Conservation (phyloP, 2,113 vertebrate species). For the Sigmodon hispidus region DNA sequence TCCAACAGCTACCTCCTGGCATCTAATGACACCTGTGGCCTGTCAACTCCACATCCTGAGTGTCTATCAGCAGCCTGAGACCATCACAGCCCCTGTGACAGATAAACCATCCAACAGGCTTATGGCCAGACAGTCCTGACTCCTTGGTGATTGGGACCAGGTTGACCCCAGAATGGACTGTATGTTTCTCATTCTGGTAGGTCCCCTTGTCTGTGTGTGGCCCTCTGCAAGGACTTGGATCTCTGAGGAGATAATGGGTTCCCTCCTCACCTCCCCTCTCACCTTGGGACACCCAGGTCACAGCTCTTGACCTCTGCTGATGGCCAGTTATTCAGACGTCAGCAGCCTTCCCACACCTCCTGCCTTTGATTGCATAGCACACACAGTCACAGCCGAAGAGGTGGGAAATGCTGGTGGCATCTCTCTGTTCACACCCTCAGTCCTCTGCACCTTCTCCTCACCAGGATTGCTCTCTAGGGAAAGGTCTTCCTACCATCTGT, state of each 20-base stretch:
- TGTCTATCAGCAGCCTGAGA: conserved; percentile 75
- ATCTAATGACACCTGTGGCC: conserved; percentile 60
- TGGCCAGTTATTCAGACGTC: neutral
- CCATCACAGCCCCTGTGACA: conserved; percentile 61
- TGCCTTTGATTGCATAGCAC: fast-evolving
- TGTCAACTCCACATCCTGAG: conserved; percentile 66
- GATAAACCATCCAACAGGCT: conserved; percentile 57
- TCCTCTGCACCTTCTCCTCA: neutral
- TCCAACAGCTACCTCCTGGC: conserved; percentile 56
- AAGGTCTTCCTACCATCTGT: too few relatives aligned
- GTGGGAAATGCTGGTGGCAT: fast-evolving
- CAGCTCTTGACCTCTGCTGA: neutral
- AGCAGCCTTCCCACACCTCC: neutral
- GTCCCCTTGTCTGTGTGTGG: neutral
- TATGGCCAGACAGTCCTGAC: conserved; percentile 66
- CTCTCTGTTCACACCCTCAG: too few relatives aligned
- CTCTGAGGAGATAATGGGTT: neutral
- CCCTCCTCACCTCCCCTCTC: neutral
- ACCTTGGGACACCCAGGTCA: neutral
- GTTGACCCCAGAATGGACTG: neutral
- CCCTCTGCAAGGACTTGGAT: neutral
- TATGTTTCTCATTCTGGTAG: neutral
- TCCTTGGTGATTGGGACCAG: conserved; percentile 22
- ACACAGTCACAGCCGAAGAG: neutral
- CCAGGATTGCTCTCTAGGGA: neutral